Evolutionary conservation across 2,888 invertebrate species (phyloP).

Genomic region (Drosophila neoperkinsi): DNA sequence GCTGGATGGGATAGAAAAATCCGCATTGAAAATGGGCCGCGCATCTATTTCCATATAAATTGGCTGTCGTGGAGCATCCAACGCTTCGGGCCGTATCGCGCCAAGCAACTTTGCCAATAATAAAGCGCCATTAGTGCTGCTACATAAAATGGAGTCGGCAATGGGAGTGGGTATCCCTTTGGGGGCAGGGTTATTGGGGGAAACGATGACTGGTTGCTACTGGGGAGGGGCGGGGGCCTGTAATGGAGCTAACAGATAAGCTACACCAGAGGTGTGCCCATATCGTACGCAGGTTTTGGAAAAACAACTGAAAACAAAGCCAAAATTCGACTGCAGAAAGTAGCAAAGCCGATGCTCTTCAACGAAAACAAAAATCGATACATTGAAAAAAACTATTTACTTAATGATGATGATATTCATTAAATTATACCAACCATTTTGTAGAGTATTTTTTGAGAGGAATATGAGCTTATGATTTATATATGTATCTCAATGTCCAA

Average conservation of each 20-base stretch:
- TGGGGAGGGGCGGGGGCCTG: neutral
- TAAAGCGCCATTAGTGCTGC: conserved; percentile 82
- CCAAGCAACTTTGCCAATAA: conserved; percentile 77
- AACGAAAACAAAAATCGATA: neutral
- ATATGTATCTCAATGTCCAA: neutral
- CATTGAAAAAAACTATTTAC: neutral
- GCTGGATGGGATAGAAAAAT: conserved; percentile 48
- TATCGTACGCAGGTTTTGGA: conserved; percentile 23
- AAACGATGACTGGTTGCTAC: neutral
- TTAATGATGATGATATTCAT: neutral
- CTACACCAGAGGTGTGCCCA: conserved; percentile 41
- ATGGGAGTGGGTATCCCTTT: conserved; percentile 22
- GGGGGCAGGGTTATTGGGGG: neutral
- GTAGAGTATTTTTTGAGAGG: neutral
- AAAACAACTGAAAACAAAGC: conserved; percentile 17
- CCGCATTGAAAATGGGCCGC: conserved; percentile 75
- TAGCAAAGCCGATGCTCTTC: conserved; percentile 34
- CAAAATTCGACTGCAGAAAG: conserved; percentile 19
- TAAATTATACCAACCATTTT: neutral
- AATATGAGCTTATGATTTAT: neutral
- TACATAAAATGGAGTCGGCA: conserved; percentile 69
- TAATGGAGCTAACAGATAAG: conserved; percentile 35
- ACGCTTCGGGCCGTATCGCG: conserved; percentile 52
- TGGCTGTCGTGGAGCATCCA: conserved; percentile 70
- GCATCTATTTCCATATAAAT: conserved; percentile 82